Evolutionary conservation across 2,797 vertebrate species (phyloP), one percentile per base, ranked within the genome.

Genomic region (Alosa sapidissima): DNA sequence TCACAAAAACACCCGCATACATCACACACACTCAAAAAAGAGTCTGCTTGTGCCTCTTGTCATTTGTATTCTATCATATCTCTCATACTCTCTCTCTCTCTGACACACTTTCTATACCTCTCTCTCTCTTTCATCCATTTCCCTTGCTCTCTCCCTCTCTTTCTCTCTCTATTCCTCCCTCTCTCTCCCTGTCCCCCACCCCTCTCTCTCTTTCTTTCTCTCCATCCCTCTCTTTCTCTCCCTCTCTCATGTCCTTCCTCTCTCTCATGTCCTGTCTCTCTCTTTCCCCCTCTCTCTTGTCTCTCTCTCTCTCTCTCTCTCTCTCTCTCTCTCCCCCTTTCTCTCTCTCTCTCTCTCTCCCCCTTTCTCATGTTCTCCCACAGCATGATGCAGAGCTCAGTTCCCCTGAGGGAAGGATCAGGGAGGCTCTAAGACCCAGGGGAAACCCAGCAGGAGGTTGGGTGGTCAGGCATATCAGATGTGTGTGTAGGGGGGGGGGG

Each of bases 121-220:
- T 8, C 28, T 65, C 2, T 65, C 2, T 28, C n/a, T 28, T 81
- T 60, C 16, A 28, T 28, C 28, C 28, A 28, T 28, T 28, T 28
- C 1, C 28, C 28, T 28, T 28, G 8, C 28, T 1, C 60, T 65
- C 9, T 28, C n/a, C 60, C 62, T 19, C 82, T 21, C 49, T 81
- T 82, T 82, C 83, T 84, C 51, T 82, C 55, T 82, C 87, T 82
- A n/a, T 82, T 24, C 81, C 52, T 54, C 84, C 75, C 6, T 60
- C 11, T n/a, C 1, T 85, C 85, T 88, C 41, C 41, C 1, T 41
- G 2, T 41, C 4, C 41, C 41, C 51, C 1, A 14, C 51, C 11
- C 13, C 51, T 52, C 85, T 89, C 19, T 83, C 83, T 47, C 82
- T 85, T 81, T 60, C 16, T 86, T 83, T 84, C 87, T 75, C 87